phyloP scores from a whole-genome alignment of 30 jellyfish, hydroid and myxozoan genomes.

The Sanderia malayensis region DNA sequence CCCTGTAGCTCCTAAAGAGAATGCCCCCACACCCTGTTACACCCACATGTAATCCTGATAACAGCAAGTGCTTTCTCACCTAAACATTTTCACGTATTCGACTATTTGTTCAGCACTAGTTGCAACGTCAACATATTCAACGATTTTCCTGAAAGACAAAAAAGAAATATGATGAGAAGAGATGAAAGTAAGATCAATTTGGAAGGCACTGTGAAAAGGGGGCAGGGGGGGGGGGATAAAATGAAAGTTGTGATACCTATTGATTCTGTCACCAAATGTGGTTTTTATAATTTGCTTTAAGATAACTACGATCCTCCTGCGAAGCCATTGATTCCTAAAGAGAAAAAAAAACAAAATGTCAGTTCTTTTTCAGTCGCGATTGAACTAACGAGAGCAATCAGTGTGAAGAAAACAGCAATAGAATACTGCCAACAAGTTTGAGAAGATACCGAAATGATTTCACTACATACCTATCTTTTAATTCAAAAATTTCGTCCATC shows the following conservation, averaged over 20 bases:
- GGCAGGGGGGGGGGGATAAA: background rate
- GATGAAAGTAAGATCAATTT: background rate
- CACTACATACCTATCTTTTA: conserved; percentile 79
- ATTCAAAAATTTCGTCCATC: conserved; percentile 95
- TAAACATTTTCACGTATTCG: conserved; percentile 73
- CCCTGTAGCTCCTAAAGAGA: too few relatives aligned
- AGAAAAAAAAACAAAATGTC: too few relatives aligned
- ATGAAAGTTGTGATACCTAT: conserved; percentile 48
- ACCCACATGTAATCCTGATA: too few relatives aligned
- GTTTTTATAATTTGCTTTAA: conserved; percentile 84
- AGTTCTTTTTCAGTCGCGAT: too few relatives aligned
- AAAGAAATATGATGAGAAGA: background rate
- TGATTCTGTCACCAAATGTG: conserved; percentile 88
- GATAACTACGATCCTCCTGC: conserved; percentile 84
- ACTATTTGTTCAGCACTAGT: conserved; percentile 91
- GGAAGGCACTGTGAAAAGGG: background rate
- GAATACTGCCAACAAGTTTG: background rate
- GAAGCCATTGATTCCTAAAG: conserved; percentile 86
- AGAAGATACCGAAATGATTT: too few relatives aligned
- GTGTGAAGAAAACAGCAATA: too few relatives aligned
- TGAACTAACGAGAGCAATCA: too few relatives aligned
- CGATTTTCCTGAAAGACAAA: conserved; percentile 67
- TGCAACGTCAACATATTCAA: conserved; percentile 75
- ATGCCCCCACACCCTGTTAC: too few relatives aligned
- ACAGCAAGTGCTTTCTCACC: conserved; percentile 44